Percentiles rank a stretch among this genome's conserved stretches.
These are phyloP conservation scores for Celastrina argiolus DNA, from an alignment of 2,888 invertebrate genomes.

Conservation along the genomic window DNA sequence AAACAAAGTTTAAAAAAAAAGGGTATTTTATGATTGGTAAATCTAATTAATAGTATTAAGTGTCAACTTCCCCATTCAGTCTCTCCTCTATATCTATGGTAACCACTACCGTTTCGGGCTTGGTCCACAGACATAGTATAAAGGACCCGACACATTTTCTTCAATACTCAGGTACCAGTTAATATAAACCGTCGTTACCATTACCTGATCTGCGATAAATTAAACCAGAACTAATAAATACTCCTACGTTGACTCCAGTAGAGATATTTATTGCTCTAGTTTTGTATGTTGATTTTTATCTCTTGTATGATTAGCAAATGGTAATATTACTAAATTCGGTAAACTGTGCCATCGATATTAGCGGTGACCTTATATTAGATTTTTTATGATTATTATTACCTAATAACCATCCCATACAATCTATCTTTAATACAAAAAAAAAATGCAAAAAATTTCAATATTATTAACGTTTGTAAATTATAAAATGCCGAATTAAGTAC, in stretches of 20 bases:
- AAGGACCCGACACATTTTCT: not conserved
- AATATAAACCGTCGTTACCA: conserved; percentile 2
- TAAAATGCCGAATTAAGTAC: too few relatives aligned
- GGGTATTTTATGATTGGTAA: too few relatives aligned
- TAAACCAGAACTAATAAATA: conserved; percentile 8
- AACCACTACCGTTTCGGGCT: not conserved
- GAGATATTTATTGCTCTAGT: conserved; percentile 6
- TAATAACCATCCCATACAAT: too few relatives aligned
- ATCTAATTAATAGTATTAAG: too few relatives aligned
- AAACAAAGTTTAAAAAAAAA: too few relatives aligned
- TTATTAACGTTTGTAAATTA: too few relatives aligned
- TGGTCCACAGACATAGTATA: not conserved
- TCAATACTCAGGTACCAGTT: not conserved
- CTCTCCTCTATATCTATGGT: too few relatives aligned
- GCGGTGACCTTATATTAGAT: not conserved
- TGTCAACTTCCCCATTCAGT: too few relatives aligned
- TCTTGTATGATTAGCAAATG: not conserved
- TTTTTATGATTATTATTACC: too few relatives aligned
- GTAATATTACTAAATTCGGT: not conserved
- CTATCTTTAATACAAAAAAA: too few relatives aligned
- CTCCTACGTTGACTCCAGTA: not conserved
- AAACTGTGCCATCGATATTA: not conserved
- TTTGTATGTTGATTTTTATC: conserved; percentile 8
- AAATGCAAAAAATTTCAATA: too few relatives aligned
- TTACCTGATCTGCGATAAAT: conserved; percentile 6